Evolutionary conservation across 2,113 vertebrate species (phyloP), one percentile per base, ranked within the genome.

Genomic region (Mystacornis crossleyi): DNA sequence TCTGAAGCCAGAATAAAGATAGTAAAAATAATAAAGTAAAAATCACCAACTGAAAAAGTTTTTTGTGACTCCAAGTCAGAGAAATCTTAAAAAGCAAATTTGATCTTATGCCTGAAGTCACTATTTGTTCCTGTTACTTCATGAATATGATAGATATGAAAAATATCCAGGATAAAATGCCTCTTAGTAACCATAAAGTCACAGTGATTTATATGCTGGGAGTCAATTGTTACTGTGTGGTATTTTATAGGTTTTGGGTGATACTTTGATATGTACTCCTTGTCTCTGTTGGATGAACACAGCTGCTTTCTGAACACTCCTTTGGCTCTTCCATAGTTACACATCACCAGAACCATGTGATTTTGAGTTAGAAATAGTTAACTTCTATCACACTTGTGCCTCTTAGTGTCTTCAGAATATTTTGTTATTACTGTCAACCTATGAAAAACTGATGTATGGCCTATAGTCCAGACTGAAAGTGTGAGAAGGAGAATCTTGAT

Each of bases 301-400:
- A 23, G 2, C 2, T 69, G 31, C 40, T 81, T 80, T 75, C 71
- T 72, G 42, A 64, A 36, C 2, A 5, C 4, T 40, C 5, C 72
- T 54, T 43, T 91, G 20, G 6, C 33, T 81, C 54, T 81, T 61
- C 7, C 10, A 7, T 43, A n/a, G 9, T 47, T 80, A 6, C 0
- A 0, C 70, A 23, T 55, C 7, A 31, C 8, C 36, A 73, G 45
- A 69, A 48, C n/a, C 4, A 3, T 33, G 14, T 33, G 8, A 16
- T 28, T 69, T 54, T 64, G 40, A 42, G 18, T 10, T 10, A 40
- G 36, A 38, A 78, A 28, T 51, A 62, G 18, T 50, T 53, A 38
- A 42, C 45, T 64, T 86, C 11, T 18, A 1, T 70, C 29, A 11
- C 14, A 36, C 2, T 28, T 81, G 38, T 53, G 8, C 34, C 42